Conservation (phyloP, 2,888 invertebrate species). For the Tetragnatha montana region DNA sequence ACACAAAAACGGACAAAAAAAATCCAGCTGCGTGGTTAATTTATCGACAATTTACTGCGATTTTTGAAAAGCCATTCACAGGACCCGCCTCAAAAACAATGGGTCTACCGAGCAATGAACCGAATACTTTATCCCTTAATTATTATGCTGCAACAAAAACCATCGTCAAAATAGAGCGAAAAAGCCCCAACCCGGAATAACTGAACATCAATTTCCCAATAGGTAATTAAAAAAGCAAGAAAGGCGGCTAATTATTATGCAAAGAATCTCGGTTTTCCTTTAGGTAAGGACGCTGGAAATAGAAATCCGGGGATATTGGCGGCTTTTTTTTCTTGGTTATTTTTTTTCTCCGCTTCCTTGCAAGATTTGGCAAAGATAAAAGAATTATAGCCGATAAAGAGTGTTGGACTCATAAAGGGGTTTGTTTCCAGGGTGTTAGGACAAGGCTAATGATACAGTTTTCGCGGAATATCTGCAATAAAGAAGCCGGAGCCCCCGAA, state of each 20-base stretch:
- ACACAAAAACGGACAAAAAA: too few relatives aligned
- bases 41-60: background rate
- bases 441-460: slow-evolving; percentile 11
- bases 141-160: background rate
- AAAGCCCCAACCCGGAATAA: background rate
- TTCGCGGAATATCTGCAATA: slow-evolving; percentile 19
- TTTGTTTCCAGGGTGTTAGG: slow-evolving; percentile 4
- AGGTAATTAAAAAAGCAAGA: background rate
- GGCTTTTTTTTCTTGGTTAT: background rate
- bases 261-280: background rate
- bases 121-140: background rate
- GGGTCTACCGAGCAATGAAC: background rate
- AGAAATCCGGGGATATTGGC: background rate
- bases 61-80: background rate
- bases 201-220: background rate
- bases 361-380: slow-evolving; percentile 26
- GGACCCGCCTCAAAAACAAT: background rate
- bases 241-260: background rate
- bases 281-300: background rate
- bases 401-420: slow-evolving; percentile 18
- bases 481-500: slow-evolving; percentile 1
- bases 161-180: background rate
- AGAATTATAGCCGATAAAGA: slow-evolving; percentile 29
- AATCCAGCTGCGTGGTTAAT: background rate
- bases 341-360: slow-evolving; percentile 2